Conservation (phyloP, 2,888 invertebrate species). For the Drosophila aldrichi region DNA sequence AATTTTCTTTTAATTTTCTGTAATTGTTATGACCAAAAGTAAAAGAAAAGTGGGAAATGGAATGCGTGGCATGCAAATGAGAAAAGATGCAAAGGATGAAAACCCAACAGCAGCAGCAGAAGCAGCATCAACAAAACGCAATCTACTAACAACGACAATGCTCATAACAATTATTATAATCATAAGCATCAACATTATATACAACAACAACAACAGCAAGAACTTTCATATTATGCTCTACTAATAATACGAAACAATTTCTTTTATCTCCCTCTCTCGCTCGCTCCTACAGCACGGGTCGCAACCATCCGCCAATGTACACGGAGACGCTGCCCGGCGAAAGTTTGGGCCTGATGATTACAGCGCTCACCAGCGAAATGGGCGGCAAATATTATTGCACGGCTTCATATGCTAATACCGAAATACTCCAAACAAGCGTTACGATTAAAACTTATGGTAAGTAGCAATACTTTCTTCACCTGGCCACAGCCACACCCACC, state of each 20-base stretch:
- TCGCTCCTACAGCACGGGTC: constrained; percentile 73
- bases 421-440: constrained; percentile 89
- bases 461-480: constrained; percentile 63
- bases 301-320: constrained; percentile 87
- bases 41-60: constrained; percentile 19
- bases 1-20: constrained; percentile 67
- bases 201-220: constrained; percentile 24
- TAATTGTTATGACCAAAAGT: constrained; percentile 53
- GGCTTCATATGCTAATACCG: constrained; percentile 91
- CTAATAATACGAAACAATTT: constrained; percentile 44
- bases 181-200: constrained; percentile 60
- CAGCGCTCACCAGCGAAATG: constrained; percentile 90
- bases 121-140: constrained; percentile 14
- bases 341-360: constrained; percentile 90
- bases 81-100: constrained; percentile 23
- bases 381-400: constrained; percentile 93
- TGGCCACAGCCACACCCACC: background rate
- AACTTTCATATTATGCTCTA: constrained; percentile 50
- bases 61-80: constrained; percentile 65
- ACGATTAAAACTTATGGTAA: constrained; percentile 90
- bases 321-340: constrained; percentile 89
- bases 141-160: constrained; percentile 61
- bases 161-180: constrained; percentile 65
- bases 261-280: constrained; percentile 12
- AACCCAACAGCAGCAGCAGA: background rate